phyloP scores from a whole-genome alignment of 2,888 invertebrate genomes.

The Cantharis lateralis region DNA sequence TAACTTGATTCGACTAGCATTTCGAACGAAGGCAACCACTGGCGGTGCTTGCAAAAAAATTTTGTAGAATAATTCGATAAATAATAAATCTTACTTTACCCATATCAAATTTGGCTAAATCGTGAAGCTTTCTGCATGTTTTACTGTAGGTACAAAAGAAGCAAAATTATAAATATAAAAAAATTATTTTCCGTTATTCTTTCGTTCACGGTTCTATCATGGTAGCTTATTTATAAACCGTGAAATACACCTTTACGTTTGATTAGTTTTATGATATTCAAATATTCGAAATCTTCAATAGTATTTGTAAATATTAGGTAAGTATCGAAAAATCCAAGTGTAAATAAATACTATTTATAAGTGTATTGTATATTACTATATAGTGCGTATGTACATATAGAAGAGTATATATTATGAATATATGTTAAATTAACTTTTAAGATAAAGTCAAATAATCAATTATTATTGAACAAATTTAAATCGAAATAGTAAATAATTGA shows the following conservation, averaged over 20 bases:
- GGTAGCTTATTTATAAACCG: background rate
- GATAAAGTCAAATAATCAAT: too few relatives aligned
- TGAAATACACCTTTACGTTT: background rate
- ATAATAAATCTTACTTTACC: background rate
- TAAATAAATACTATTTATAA: too few relatives aligned
- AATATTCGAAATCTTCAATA: background rate
- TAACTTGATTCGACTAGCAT: background rate
- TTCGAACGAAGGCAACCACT: too few relatives aligned
- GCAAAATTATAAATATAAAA: background rate
- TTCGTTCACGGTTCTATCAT: background rate
- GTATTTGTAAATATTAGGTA: background rate
- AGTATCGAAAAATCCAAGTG: too few relatives aligned
- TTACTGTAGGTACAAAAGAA: background rate
- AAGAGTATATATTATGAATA: too few relatives aligned
- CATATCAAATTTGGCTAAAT: background rate
- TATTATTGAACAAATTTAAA: too few relatives aligned
- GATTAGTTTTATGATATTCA: background rate
- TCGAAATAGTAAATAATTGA: too few relatives aligned
- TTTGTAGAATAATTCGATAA: background rate
- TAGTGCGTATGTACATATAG: too few relatives aligned
- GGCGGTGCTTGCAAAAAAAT: background rate
- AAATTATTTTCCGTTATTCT: background rate
- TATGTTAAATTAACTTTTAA: too few relatives aligned
- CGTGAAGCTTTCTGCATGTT: background rate
- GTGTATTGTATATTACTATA: too few relatives aligned